Conservation (phyloP, 2,797 vertebrate genomes). For the Anas capensis region DNA sequence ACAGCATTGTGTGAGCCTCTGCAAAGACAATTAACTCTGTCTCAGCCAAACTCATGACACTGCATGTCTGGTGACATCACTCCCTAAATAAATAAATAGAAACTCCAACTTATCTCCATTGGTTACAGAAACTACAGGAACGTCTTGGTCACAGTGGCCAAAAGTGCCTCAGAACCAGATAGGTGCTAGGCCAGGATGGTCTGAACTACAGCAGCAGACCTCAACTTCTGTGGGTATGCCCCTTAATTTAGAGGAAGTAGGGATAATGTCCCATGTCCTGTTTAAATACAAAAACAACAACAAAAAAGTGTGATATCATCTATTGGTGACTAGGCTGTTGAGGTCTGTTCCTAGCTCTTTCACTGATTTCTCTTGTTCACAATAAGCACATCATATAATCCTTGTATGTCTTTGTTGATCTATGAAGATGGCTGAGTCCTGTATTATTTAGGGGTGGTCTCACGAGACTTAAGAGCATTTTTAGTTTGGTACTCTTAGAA, state of each 20-base stretch:
- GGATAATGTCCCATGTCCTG: not conserved
- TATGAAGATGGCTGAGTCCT: not conserved
- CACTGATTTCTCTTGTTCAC: not conserved
- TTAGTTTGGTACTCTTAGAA: not conserved
- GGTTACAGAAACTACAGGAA: not conserved
- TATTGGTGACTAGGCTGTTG: not conserved
- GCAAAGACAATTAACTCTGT: too few species aligned
- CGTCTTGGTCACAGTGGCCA: not conserved
- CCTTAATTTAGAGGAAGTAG: not conserved
- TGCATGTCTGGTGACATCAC: not conserved
- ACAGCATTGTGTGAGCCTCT: too few species aligned
- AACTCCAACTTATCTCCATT: not conserved
- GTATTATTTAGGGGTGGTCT: not conserved
- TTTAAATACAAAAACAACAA: not conserved
- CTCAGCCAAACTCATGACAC: too few species aligned
- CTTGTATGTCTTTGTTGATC: not conserved
- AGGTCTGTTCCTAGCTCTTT: not conserved
- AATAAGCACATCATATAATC: not conserved
- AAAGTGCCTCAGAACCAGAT: not conserved
- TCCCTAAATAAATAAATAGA: not conserved
- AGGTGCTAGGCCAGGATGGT: not conserved
- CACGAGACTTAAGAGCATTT: not conserved
- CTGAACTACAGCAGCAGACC: not conserved
- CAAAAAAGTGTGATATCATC: not conserved
- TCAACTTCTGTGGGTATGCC: not conserved